Evolutionary conservation across 2,888 invertebrate genomes (phyloP), one percentile per base, ranked within the genome.

Genomic region (Brachyptera risi): DNA sequence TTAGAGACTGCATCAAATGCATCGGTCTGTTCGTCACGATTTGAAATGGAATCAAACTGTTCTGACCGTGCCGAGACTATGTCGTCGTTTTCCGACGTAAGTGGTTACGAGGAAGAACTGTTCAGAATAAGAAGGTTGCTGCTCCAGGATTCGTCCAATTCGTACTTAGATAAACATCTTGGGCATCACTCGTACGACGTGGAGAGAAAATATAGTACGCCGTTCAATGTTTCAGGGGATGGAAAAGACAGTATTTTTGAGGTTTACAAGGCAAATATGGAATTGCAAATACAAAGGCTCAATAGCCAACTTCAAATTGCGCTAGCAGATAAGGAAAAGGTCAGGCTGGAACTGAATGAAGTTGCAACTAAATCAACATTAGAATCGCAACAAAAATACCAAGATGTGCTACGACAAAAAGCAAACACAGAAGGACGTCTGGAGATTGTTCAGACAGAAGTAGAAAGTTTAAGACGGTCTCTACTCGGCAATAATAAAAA

Each of bases 71-170:
- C 59, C 11, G 66, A 66, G 23, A 64, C 63, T 11, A 62, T 65
- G 60, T 66, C 66, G 19, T 60, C 61, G 13, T 60, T 65, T 17
- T 66, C 66, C 15, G 65, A 63, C 37, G 63, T 65, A 0, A 66
- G 65, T 58, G 66, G 65, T 1, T 64, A 65, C 50, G 66, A 65
- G 57, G 66, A 66, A 59, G 66, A 66, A 61, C 59, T 66, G 61
- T 66, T 59, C 51, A 54, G 65, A 24, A 66, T 66, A 15, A 56
- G 57, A 26, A 56, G 63, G 11, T 50, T 66, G 15, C 35, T 66
- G 23, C 56, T 65, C n/a, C 56, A 60, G 24, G 63, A 65, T 42
- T n/a, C 58, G 2, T 15, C 40, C 5, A 38, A 31, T 27, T 59
- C 63, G 38, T 47, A 15, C 38, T 38, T 61, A 7, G 60, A 17